Evolutionary conservation across 2,113 vertebrate genomes (phyloP).

Genomic region (Charina bottae): DNA sequence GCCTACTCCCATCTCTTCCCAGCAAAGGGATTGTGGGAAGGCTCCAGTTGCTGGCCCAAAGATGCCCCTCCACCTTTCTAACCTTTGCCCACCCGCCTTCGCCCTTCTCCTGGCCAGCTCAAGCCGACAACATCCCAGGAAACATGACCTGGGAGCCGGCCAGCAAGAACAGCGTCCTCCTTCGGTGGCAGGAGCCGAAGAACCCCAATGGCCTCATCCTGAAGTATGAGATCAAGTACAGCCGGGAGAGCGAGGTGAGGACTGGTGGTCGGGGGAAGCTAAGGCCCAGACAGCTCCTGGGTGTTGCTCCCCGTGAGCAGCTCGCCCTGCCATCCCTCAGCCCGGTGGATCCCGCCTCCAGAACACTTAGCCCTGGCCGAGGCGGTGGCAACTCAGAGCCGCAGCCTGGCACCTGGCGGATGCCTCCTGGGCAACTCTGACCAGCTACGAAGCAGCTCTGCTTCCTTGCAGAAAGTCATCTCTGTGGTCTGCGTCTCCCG

Average conservation of each 20-base stretch:
- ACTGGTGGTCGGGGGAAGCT: fast-evolving
- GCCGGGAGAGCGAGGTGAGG: slow-evolving; percentile 75
- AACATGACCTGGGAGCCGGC: slow-evolving; percentile 73
- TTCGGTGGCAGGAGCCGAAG: slow-evolving; percentile 76
- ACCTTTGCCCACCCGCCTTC: background rate
- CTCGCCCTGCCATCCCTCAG: background rate
- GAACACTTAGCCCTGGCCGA: too few species aligned
- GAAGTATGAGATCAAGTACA: slow-evolving; percentile 83
- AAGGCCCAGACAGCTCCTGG: background rate
- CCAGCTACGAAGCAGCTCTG: background rate
- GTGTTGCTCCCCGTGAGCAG: background rate
- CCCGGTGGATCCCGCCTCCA: too few species aligned
- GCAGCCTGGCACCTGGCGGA: too few species aligned
- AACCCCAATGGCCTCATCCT: slow-evolving; percentile 83
- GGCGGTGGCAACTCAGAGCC: too few species aligned
- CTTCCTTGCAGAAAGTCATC: slow-evolving; percentile 68
- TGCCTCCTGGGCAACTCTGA: background rate
- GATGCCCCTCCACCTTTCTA: background rate
- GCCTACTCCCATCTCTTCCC: too few species aligned
- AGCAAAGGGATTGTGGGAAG: background rate
- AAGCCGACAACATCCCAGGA: slow-evolving; percentile 77
- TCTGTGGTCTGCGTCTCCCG: slow-evolving; percentile 79
- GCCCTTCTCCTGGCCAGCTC: slow-evolving; percentile 50
- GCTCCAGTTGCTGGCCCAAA: background rate
- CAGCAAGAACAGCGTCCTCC: slow-evolving; percentile 71